Base-by-base conservation (phyloP, 2,797 vertebrate species). In the Moxostoma hubbsi region DNA sequence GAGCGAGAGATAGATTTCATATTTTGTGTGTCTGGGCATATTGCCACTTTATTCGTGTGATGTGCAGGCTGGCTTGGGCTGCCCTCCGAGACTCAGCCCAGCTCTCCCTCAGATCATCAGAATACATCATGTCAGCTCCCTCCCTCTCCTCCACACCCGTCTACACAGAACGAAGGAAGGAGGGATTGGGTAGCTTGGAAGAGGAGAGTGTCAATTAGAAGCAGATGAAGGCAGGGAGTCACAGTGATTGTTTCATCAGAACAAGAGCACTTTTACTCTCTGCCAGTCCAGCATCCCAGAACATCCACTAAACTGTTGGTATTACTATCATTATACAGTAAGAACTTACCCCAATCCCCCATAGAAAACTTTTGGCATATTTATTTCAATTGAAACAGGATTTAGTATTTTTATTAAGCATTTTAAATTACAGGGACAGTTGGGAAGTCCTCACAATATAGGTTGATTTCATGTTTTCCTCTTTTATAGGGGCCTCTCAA, bases 141-240 rank as follows among this genome's bases (percentile, higher is more conserved):
- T 79, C 24, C 55, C 79, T 77, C 54, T 67, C 55, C 57, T 77
- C 68, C 64, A 50, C 68, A 66, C 66, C 73, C 77, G 51, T 83
- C 49, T 62, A 51, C 67, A 72, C 62, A n/a, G 45, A 73, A 24
- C 1, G 58, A 68, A 18, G 12, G 47, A 62, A 64, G 43, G 13
- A 13, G 46, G 49, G 46, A 64, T n/a, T 50, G 13, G 53, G 66
- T 59, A 55, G 55, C 67, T 78, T 75, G 79, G 79, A 73, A 74
- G 76, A 68, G n/a, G 36, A 45, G 71, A 61, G 81, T 77, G 65
- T 81, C 77, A 91, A 87, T 90, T 76, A 80, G 79, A 89, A 89
- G 68, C 87, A 91, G 86, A 89, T 88, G 86, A 88, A 80, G 54
- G 78, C 5, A 5, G 45, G 79, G 67, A 81, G 65, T 47, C 47